Evolutionary conservation across 2,888 invertebrate genomes (phyloP), one percentile per base, ranked within the genome.

Genomic region (Nasonia oneida): DNA sequence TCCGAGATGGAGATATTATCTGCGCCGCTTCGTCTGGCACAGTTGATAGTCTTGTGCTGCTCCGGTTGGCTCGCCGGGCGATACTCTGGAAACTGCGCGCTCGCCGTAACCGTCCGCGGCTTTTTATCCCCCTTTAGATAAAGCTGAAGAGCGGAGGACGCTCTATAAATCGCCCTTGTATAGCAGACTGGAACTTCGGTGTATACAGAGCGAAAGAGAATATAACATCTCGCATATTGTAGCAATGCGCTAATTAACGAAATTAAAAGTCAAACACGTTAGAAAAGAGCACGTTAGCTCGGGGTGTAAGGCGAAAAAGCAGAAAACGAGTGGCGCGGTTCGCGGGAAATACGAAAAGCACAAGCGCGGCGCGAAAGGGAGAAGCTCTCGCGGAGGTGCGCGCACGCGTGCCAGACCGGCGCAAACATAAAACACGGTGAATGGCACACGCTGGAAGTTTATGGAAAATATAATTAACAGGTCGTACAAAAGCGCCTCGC

Each of bases 381-480:
- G 57, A 67, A 64, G 73, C 64, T 33, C 64, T 33, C 15, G 29
- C 70, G 18, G 64, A 75, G 14, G 12, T 18, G 15, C 53, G 84
- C 42, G 83, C 47, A 80, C 71, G 61, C 87, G 57, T 37, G 33
- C 75, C 87, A 86, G 86, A 84, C 83, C 88, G 87, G 73, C 86
- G 87, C 89, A 86, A 87, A 87, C 88, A 89, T 90, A 89, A 90
- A 90, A 89, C 89, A 89, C 87, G 80, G 87, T 88, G 89, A 89
- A 88, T 87, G 87, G 87, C 88, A 86, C 85, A 86, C 85, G 87
- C 81, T 88, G 87, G 89, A 89, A 89, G 89, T 91, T 90, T 90
- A 90, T 90, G 90, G 90, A 90, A 91, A 91, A 90, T 90, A 90
- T 91, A 91, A 90, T 91, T 90, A 90, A 91, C 90, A 89, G 90